These are phyloP conservation scores for Callimorpha dominula DNA, from an alignment of 2,888 invertebrate species.

Conservation along the genomic window DNA sequence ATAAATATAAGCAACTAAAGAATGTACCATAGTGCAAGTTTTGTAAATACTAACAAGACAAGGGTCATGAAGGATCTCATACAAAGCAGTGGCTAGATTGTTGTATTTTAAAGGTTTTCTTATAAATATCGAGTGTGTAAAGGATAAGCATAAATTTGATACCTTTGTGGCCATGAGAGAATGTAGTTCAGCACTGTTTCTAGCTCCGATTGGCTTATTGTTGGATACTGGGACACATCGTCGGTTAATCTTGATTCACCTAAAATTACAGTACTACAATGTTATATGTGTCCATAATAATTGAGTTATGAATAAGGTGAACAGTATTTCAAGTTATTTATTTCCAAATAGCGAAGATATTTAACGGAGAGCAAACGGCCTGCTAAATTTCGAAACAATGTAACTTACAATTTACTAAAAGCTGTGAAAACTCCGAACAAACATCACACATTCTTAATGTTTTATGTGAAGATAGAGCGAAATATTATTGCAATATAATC, in stretches of 20 bases:
- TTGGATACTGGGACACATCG: constrained; percentile 92
- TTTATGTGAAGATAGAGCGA: constrained; percentile 73
- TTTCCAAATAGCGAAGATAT: constrained; percentile 49
- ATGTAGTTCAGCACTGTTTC: constrained; percentile 94
- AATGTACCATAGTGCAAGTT: constrained; percentile 6
- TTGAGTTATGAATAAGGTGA: constrained; percentile 14
- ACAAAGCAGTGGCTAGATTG: constrained; percentile 35
- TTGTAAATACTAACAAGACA: constrained; percentile 20
- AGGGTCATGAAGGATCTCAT: constrained; percentile 23
- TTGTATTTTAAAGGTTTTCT: constrained; percentile 12
- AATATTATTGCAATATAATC: constrained; percentile 81
- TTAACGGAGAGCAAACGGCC: constrained; percentile 58
- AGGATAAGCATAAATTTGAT: constrained; percentile 48
- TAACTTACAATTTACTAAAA: constrained; percentile 90
- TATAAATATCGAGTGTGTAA: constrained; percentile 21
- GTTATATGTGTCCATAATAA: constrained; percentile 29
- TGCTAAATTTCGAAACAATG: constrained; percentile 81
- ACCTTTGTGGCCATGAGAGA: constrained; percentile 96
- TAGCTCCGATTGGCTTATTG: constrained; percentile 92
- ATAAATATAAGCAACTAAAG: neutral
- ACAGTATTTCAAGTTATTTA: constrained; percentile 28
- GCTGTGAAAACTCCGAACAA: constrained; percentile 97
- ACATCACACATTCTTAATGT: constrained; percentile 94
- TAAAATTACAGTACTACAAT: constrained; percentile 72
- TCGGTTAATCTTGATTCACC: constrained; percentile 93